Conservation (phyloP, 2,113 vertebrate genomes). For the Chamaea fasciata region DNA sequence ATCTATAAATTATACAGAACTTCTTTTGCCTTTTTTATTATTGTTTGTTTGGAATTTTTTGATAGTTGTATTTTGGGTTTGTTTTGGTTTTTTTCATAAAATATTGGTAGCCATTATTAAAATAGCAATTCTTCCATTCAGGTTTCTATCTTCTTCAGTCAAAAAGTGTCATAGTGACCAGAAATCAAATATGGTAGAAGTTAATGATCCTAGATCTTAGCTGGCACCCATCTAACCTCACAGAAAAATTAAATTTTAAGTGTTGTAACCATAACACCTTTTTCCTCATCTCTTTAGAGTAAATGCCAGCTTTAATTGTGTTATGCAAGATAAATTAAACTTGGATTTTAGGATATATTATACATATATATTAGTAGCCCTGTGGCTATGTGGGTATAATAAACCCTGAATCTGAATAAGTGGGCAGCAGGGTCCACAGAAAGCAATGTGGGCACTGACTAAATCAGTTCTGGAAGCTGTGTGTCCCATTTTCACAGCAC, state of each 20-base stretch:
- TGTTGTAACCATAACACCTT: background rate
- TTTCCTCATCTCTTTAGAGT: background rate
- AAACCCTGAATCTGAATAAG: background rate
- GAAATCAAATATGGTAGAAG: background rate
- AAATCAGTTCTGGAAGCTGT: background rate
- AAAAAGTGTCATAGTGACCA: background rate
- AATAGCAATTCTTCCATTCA: background rate
- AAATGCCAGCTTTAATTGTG: background rate
- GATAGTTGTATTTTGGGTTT: background rate
- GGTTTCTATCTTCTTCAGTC: background rate
- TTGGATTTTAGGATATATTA: background rate
- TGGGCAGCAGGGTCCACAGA: background rate
- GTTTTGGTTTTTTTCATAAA: background rate
- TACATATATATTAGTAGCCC: too few relatives aligned
- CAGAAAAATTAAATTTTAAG: background rate
- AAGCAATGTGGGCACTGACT: background rate
- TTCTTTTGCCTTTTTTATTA: background rate
- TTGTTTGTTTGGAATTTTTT: background rate
- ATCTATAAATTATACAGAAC: background rate
- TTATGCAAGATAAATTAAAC: background rate
- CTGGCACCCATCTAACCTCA: background rate
- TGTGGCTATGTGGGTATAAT: background rate
- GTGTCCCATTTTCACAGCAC: rapidly evolving
- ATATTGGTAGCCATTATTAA: background rate
- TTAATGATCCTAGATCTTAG: background rate